These are phyloP conservation scores for Aeoliscus strigatus DNA, from an alignment of 2,797 vertebrate genomes.

Conservation along the genomic window DNA sequence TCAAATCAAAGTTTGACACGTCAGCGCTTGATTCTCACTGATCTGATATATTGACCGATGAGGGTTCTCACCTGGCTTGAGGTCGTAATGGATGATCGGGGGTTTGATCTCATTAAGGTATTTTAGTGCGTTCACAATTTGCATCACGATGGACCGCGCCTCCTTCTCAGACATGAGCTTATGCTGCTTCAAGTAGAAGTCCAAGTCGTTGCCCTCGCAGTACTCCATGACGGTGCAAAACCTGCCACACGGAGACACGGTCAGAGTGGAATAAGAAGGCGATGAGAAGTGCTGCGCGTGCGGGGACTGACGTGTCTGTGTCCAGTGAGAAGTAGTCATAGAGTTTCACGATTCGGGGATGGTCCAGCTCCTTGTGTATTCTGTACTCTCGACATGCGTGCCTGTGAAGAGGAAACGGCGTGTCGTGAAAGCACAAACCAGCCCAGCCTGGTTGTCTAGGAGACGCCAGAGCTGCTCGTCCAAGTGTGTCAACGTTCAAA, in stretches of 20 bases:
- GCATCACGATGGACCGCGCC: slow-evolving; percentile 98
- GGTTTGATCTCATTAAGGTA: slow-evolving; percentile 99
- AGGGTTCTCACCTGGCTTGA: slow-evolving; percentile 86
- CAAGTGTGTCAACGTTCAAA: slow-evolving; percentile 8
- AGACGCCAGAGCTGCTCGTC: too few species aligned
- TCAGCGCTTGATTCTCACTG: too few species aligned
- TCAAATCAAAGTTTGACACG: slow-evolving; percentile 7
- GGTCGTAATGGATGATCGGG: slow-evolving; percentile 99
- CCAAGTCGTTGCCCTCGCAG: slow-evolving; percentile 99
- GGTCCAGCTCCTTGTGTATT: slow-evolving; percentile 99
- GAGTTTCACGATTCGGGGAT: slow-evolving; percentile 97
- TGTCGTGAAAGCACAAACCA: not conserved
- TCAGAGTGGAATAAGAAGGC: too few species aligned
- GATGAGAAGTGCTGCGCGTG: too few species aligned
- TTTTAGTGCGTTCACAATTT: slow-evolving; percentile 98
- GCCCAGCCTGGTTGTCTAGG: too few species aligned
- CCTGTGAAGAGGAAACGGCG: slow-evolving; percentile 67
- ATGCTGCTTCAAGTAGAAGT: slow-evolving; percentile 99
- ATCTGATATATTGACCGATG: too few species aligned
- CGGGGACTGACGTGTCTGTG: slow-evolving; percentile 92
- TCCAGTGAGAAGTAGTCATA: slow-evolving; percentile 99
- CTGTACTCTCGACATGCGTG: slow-evolving; percentile 99
- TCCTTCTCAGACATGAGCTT: slow-evolving; percentile 99
- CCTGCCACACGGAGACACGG: slow-evolving; percentile 60
- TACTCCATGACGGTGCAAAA: slow-evolving; percentile 99